Conservation (phyloP, 2,888 invertebrate species). For the Platycheirus rosarum region DNA sequence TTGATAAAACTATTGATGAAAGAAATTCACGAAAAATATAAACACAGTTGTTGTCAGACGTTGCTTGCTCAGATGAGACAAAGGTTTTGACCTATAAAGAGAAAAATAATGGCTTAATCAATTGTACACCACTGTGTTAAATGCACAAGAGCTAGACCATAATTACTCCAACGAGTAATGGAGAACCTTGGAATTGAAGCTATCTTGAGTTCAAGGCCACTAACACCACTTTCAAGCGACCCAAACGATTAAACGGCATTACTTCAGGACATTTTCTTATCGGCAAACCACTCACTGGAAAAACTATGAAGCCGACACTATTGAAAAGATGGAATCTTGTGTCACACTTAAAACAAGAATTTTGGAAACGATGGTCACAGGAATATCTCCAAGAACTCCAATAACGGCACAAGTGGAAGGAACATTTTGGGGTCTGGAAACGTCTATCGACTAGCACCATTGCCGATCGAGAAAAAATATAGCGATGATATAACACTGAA, state of each 20-base stretch:
- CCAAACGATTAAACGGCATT: background rate
- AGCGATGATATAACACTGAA: too few relatives aligned
- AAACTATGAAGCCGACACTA: too few relatives aligned
- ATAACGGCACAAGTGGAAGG: slow-evolving; percentile 30
- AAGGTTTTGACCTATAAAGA: slow-evolving; percentile 75
- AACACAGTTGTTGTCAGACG: slow-evolving; percentile 50
- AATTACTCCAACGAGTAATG: slow-evolving; percentile 73
- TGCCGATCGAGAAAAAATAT: too few relatives aligned
- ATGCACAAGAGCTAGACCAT: slow-evolving; percentile 59
- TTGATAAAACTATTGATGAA: slow-evolving; percentile 45
- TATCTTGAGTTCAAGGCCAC: background rate
- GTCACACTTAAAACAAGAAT: slow-evolving; percentile 23
- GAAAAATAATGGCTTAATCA: slow-evolving; percentile 53
- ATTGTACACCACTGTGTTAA: slow-evolving; percentile 63
- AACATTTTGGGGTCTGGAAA: background rate
- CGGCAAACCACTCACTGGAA: too few relatives aligned
- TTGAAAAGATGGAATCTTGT: background rate
- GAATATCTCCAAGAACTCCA: slow-evolving; percentile 31
- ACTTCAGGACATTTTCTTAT: too few relatives aligned
- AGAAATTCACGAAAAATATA: background rate
- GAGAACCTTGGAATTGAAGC: slow-evolving; percentile 1
- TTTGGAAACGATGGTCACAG: slow-evolving; percentile 40
- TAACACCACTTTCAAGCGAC: background rate
- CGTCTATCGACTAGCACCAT: too few relatives aligned
- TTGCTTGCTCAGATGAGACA: slow-evolving; percentile 52